A percentile compares a stretch with the other conserved stretches of the same genome.
phyloP scores from a whole-genome alignment of 1,140 invertebrate species.

The Drosophila erecta region DNA sequence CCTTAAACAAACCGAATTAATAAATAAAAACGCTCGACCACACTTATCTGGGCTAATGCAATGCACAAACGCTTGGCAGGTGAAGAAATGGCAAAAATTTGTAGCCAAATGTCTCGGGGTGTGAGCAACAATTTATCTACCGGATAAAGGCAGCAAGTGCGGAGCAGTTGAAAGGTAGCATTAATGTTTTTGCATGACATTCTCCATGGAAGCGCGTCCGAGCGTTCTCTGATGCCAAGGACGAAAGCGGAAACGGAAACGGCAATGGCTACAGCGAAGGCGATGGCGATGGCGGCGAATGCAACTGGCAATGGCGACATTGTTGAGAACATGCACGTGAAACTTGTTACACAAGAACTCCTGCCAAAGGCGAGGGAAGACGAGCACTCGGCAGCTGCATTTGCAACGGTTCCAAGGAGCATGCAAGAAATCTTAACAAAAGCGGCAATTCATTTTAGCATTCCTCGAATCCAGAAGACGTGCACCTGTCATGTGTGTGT shows the following conservation, averaged over 20 bases:
- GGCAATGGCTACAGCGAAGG: constrained; percentile 29
- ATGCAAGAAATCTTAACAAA: constrained; percentile 78
- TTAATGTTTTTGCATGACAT: constrained; percentile 71
- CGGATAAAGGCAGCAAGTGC: constrained; percentile 53
- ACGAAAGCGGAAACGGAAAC: constrained; percentile 38
- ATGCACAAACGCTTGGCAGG: constrained; percentile 66
- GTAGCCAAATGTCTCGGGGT: constrained; percentile 33
- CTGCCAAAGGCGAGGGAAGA: constrained; percentile 22
- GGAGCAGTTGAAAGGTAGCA: constrained; percentile 49
- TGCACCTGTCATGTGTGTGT: constrained; percentile 66
- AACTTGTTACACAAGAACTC: constrained; percentile 72
- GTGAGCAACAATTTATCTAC: constrained; percentile 65
- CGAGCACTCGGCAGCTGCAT: constrained; percentile 32
- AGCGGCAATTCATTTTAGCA: constrained; percentile 80
- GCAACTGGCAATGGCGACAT: constrained; percentile 63
- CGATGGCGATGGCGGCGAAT: constrained; percentile 57
- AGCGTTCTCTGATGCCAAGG: constrained; percentile 24
- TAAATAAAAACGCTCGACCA: constrained; percentile 24
- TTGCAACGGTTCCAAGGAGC: constrained; percentile 37
- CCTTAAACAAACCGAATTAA: constrained; percentile 4
- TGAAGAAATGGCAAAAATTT: constrained; percentile 63
- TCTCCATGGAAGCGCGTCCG: constrained; percentile 47
- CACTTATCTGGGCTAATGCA: constrained; percentile 61
- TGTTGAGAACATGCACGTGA: constrained; percentile 78
- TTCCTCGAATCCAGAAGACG: constrained; percentile 71